Evolutionary conservation across 2,113 vertebrate genomes (phyloP), one percentile per base, ranked within the genome.

Genomic region (Leucopsar rothschildi): DNA sequence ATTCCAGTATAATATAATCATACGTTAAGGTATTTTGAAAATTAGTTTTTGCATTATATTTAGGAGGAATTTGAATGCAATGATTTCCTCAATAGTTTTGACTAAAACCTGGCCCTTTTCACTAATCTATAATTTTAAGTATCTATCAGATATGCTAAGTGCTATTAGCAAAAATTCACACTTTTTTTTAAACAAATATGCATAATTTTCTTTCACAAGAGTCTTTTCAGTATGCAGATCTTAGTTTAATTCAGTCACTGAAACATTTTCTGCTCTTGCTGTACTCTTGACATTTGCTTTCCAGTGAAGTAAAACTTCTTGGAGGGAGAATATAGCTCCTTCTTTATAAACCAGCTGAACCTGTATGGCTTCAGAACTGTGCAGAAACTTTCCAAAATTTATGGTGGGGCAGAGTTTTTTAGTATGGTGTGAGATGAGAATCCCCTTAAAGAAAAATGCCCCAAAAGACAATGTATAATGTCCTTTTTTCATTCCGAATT

Each of bases 301-400:
- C 27, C n/a, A 15, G 19, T 1, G 5, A 55, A 9, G 16, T 56
- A 50, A 52, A 90, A 53, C 15, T 52, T 37, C 17, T 16, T 20
- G 11, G 12, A n/a, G 22, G 16, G 22, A 78, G 70, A 45, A 11
- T 0, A 0, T 35, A 24, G 2, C 19, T 63, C 14, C 9, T 40
- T 78, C 37, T 59, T 23, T 19, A 12, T 24, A 45, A 49, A 55
- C 8, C 28, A n/a, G 5, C 40, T 82, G 59, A 78, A 18, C 23
- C 17, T 78, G 4, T 37, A 14, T 45, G 19, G 15, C 44, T 90
- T 77, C 49, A 64, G 33, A 14, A n/a, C 82, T 39, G 7, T 49
- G 7, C 20, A 47, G 13, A 65, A 72, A 21, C 22, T 37, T 78
- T 17, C 47, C 2, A 42, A 59, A 86, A 22, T 22, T 9, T 11